Base-by-base conservation (phyloP, 2,888 invertebrate genomes). In the Oeneis ivallda region DNA sequence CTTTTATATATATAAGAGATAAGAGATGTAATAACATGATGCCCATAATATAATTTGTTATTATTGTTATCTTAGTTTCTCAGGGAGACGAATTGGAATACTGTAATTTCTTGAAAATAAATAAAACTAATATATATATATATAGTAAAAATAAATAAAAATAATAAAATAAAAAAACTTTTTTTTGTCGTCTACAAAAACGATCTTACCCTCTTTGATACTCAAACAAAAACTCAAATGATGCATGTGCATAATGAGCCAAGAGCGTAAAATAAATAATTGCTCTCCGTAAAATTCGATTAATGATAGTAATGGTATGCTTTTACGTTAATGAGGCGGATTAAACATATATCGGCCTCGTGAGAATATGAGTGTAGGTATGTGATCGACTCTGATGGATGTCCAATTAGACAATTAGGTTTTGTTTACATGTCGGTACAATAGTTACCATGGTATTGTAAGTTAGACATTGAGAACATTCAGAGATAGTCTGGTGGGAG, bases 241-340 rank as follows among this genome's bases (percentile, higher is more conserved):
- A 54, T 39, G 37, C 6, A 34, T 2, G 54, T 54, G 17, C 39
- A 39, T 54, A 39, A 39, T 39, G 39, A 15, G 11, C 11, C 17
- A 7, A 2, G 39, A 54, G 54, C 11, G 34, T n/a, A n/a, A n/a
- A n/a, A n/a, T n/a, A 62, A 62, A 62, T 54, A 62, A 54, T 54
- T 45, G 34, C 45, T 58, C 58, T 58, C 45, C 45, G 26, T 57
- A 19, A 57, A 57, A 49, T 17, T 57, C 56, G 49, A 57, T 63
- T 34, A 37, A 67, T 70, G 67, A 70, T 64, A 62, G 62, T 69
- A 67, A 72, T 65, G 61, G 70, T 63, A 10, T 56, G 68, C 68
- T 69, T 68, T 66, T 53, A 65, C 66, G 66, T 66, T 74, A 74
- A 74, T 74, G 71, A 72, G 69, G 62, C 47, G 60, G 65, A 65